Evolutionary conservation across 53 echinoderm and acorn worm genomes (phyloP).

Genomic region (Stichopus horrens): DNA sequence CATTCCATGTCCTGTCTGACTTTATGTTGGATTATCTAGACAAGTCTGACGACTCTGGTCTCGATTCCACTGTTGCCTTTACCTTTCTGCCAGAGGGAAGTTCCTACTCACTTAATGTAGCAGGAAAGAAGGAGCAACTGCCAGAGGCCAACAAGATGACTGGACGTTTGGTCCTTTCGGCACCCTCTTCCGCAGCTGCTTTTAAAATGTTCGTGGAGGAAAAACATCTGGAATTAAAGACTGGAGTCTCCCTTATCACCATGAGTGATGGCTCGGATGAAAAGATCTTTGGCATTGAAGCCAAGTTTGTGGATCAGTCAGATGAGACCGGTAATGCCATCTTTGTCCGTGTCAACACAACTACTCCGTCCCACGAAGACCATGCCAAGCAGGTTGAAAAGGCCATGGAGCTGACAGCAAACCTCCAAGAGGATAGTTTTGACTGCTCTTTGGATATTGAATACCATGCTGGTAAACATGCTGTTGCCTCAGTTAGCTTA

Average conservation of each 20-base stretch:
- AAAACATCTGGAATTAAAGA: neutral
- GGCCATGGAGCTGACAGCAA: neutral
- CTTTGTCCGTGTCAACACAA: constrained; percentile 14
- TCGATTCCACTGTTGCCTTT: neutral
- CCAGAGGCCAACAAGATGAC: neutral
- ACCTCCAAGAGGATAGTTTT: neutral
- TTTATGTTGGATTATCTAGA: neutral
- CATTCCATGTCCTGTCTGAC: constrained; percentile 13
- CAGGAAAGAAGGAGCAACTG: neutral
- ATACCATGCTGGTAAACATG: neutral
- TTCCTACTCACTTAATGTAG: neutral
- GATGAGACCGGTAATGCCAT: neutral
- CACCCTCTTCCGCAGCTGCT: neutral
- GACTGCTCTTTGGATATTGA: neutral
- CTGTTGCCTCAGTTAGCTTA: neutral
- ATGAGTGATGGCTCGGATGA: neutral
- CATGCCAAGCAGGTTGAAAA: neutral
- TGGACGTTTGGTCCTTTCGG: neutral
- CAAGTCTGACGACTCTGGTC: neutral
- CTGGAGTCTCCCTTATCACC: neutral
- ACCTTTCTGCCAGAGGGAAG: neutral
- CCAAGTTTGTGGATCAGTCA: neutral
- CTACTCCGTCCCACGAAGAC: constrained; percentile 1
- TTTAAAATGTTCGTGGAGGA: neutral
- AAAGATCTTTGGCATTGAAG: constrained; percentile 2